phyloP scores from a whole-genome alignment of 2,888 invertebrate genomes.

The Sphaerophoria rueppellii region DNA sequence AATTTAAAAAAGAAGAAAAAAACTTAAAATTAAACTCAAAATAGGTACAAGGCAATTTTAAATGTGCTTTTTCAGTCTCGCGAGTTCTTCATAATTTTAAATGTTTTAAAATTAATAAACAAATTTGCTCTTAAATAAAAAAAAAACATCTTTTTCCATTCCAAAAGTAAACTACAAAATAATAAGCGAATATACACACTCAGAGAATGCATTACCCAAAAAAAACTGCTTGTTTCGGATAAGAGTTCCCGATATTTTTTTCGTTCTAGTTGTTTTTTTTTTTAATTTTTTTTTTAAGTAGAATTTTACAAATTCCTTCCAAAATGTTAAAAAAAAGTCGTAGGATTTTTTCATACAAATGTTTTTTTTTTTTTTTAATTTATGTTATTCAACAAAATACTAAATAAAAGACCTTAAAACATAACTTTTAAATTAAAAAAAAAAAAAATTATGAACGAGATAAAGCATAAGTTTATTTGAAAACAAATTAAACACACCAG shows the following conservation, averaged over 20 bases:
- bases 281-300: neutral
- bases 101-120: conserved; percentile 30
- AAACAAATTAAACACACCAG: conserved; percentile 22
- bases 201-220: conserved; percentile 34
- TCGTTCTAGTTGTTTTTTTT: conserved; percentile 61
- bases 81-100: conserved; percentile 57
- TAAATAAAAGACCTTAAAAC: conserved; percentile 39
- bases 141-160: conserved; percentile 69
- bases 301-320: no score
- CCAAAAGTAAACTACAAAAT: conserved; percentile 60
- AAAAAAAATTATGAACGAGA: no score
- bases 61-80: conserved; percentile 37
- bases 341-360: neutral
- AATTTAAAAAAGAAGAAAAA: conserved; percentile 7
- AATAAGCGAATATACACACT: neutral
- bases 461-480: conserved; percentile 33
- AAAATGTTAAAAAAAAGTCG: no score
- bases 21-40: neutral
- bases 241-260: conserved; percentile 63
- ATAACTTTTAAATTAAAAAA: conserved; percentile 17
- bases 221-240: conserved; percentile 23
- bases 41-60: no score
- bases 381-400: conserved; percentile 31
- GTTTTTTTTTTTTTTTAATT: conserved; percentile 7
- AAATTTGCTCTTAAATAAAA: conserved; percentile 32